Base-by-base conservation (phyloP, 1,140 invertebrate genomes). In the Saccostrea cuccullata region DNA sequence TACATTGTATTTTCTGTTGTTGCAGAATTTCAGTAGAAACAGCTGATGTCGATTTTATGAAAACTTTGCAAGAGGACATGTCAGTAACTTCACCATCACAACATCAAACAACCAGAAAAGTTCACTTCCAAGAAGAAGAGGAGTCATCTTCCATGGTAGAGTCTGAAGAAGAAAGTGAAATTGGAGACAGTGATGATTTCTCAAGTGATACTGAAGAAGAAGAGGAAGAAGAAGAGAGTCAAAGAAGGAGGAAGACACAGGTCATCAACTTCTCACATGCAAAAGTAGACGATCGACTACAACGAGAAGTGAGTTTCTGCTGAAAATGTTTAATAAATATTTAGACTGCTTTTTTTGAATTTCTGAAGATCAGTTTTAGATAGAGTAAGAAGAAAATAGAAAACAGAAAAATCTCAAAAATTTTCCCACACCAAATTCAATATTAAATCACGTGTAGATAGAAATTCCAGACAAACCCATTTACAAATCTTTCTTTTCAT, bases 201-300 rank as follows among this genome's bases (percentile, higher is more conserved):
- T 26, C 40, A 12, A 26, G 36, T 85, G 84, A 55, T 30, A 55
- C 23, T 47, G 60, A 84, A 73, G 87, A 84, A 73, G 87, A 87
- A 26, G 82, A 88, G 12, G 36, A 82, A 58, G 36, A 82, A 40
- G 36, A 87, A 26, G 86, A 83, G 13, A 56, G 26, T 11, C 36
- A 84, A 30, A 4, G 15, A 13, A 11, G 58, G 55, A 23, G 86
- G 36, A 58, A 56, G 60, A 60, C 77, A 26, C 55, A 82, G 26
- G 55, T 36, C 23, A 89, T 89, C 23, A 89, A 23, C 26, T 90
- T 90, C 83, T 67, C 85, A 40, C 87, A 90, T 36, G 77, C 87
- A 26, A 58, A 55, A 20, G 55, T 64, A 55, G 82, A 67, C 2
- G 17, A 55, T 9, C 55, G 82, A 55, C 40, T 85, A 60, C 12